These are phyloP conservation scores for Nephrotoma flavescens DNA, from an alignment of 2,888 invertebrate species.

Conservation along the genomic window DNA sequence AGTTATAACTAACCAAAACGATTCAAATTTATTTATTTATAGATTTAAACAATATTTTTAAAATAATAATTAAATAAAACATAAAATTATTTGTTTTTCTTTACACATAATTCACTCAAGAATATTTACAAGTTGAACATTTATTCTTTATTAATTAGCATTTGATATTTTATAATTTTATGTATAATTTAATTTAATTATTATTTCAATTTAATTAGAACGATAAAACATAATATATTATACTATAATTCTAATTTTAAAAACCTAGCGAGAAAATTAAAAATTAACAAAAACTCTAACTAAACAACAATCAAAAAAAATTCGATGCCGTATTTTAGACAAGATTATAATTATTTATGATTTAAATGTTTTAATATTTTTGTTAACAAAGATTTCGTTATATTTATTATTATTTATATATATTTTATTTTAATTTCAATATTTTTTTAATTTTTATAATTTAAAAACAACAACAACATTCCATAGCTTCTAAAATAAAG, in stretches of 20 bases:
- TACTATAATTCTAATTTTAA: background rate
- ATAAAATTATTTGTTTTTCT: background rate
- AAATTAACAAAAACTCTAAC: background rate
- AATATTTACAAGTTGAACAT: background rate
- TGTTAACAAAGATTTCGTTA: background rate
- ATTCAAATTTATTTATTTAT: background rate
- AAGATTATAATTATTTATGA: background rate
- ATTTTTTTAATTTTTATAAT: background rate
- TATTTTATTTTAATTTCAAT: background rate
- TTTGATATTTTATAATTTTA: background rate
- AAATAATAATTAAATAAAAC: background rate
- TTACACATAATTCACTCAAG: background rate
- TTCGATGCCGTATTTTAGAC: conserved; percentile 6
- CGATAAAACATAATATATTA: background rate
- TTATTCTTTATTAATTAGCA: background rate
- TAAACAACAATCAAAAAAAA: background rate
- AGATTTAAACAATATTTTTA: background rate
- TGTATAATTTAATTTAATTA: conserved; percentile 2
- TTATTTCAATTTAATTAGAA: conserved; percentile 10
- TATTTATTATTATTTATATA: background rate
- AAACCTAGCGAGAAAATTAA: background rate
- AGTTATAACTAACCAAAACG: background rate
- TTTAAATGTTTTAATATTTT: background rate
- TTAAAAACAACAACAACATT: background rate
- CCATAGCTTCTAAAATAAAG: conserved; percentile 3